Conservation (phyloP, 1,140 invertebrate species). For the Andricus grossulariae region DNA sequence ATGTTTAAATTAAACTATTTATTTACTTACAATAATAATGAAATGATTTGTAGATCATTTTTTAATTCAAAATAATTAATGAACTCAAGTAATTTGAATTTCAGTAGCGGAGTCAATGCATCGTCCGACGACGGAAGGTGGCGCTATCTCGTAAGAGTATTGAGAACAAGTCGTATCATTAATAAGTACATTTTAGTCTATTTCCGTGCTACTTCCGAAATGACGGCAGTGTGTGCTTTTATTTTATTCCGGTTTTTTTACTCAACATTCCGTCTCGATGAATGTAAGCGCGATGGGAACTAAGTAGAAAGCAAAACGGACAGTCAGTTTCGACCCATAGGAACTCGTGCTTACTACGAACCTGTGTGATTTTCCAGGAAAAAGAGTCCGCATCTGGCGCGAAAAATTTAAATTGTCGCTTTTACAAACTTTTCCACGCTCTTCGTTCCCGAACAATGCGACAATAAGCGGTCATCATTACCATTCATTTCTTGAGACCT, state of each 20-base stretch:
- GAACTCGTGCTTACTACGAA: constrained; percentile 34
- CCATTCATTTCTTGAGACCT: constrained; percentile 1
- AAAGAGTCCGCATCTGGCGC: constrained; percentile 41
- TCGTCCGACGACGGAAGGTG: constrained; percentile 60
- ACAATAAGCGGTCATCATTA: constrained; percentile 12
- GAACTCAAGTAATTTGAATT: constrained; percentile 32
- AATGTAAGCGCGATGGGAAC: constrained; percentile 36
- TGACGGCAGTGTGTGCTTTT: constrained; percentile 34
- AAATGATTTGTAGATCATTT: constrained; percentile 7
- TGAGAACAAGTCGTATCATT: constrained; percentile 38
- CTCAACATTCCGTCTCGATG: background rate
- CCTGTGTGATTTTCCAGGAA: constrained; percentile 35
- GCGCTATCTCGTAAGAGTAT: constrained; percentile 60
- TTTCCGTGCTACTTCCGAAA: constrained; percentile 53
- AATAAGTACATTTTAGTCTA: constrained; percentile 25
- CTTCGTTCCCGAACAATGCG: constrained; percentile 11
- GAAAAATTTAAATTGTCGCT: constrained; percentile 24
- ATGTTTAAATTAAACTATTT: too few relatives aligned
- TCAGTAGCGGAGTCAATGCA: constrained; percentile 65
- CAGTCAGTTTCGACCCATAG: constrained; percentile 43
- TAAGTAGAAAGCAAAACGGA: constrained; percentile 43
- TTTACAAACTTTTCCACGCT: constrained; percentile 22
- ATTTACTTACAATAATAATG: background rate
- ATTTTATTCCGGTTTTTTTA: background rate
- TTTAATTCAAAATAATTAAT: constrained; percentile 24